These are phyloP conservation scores for Oncorhynchus tshawytscha DNA, from an alignment of 2,113 vertebrate genomes.

Conservation along the genomic window DNA sequence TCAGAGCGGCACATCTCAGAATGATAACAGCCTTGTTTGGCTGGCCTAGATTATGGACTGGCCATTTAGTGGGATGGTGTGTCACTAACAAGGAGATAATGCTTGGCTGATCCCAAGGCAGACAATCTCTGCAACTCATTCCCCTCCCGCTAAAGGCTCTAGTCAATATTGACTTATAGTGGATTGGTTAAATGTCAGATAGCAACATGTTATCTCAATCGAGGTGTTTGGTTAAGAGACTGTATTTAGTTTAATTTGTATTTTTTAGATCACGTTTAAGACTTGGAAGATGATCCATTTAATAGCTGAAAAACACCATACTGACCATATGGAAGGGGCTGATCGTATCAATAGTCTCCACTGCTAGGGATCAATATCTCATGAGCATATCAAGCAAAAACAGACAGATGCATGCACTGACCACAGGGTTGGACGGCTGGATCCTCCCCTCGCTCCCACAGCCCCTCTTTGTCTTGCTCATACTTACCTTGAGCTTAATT, in stretches of 20 bases:
- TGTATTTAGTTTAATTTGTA: background rate
- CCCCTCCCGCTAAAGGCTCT: background rate
- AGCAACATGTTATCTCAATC: background rate
- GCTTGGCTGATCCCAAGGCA: too few species aligned
- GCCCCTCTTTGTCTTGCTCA: background rate
- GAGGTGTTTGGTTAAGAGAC: background rate
- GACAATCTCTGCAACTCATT: slow-evolving; percentile 1
- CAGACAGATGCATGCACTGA: background rate
- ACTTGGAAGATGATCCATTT: background rate
- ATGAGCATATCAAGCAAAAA: slow-evolving; percentile 27
- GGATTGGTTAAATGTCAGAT: slow-evolving; percentile 5
- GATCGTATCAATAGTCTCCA: slow-evolving; percentile 21
- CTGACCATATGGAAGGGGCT: background rate
- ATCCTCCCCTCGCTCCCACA: too few species aligned
- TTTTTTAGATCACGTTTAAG: background rate
- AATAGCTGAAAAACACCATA: too few species aligned
- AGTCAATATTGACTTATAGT: slow-evolving; percentile 29
- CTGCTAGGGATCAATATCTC: slow-evolving; percentile 33
- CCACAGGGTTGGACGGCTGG: too few species aligned
- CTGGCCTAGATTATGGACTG: slow-evolving; percentile 22
- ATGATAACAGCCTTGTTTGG: slow-evolving; percentile 29
- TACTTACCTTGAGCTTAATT: too few species aligned
- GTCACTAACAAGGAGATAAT: slow-evolving; percentile 19
- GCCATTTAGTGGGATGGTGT: slow-evolving; percentile 15
- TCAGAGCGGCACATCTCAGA: slow-evolving; percentile 1